Percentiles rank a stretch among this genome's conserved stretches.
phyloP scores from a whole-genome alignment of 2,113 vertebrate species.

The Podarcis muralis region DNA sequence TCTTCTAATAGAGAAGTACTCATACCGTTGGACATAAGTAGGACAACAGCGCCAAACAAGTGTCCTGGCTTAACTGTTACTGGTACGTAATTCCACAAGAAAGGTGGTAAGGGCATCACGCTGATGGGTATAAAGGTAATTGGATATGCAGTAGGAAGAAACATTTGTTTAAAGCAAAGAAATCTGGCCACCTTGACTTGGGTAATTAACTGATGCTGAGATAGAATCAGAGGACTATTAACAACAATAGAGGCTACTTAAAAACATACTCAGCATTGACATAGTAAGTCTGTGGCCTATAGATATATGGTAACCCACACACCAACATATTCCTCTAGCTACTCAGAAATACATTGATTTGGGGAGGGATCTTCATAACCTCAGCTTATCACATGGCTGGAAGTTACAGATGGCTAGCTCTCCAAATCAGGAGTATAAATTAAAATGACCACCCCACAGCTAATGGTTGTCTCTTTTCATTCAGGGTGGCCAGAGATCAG shows the following conservation, averaged over 20 bases:
- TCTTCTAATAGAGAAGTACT: conserved; percentile 48
- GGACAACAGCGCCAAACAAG: conserved; percentile 55
- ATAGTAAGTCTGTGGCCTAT: not conserved
- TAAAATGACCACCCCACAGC: not conserved
- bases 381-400: not conserved
- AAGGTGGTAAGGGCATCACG: conserved; percentile 60
- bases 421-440: not conserved
- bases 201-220: conserved; percentile 78
- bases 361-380: not conserved
- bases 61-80: conserved; percentile 62
- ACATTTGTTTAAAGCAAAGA: conserved; percentile 80
- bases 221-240: not conserved
- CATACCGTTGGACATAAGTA: conserved; percentile 64
- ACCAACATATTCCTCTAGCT: not conserved
- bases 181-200: conserved; percentile 75
- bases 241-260: not conserved
- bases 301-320: not conserved
- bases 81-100: conserved; percentile 61
- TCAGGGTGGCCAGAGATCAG: not conserved
- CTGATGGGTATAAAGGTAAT: conserved; percentile 62
- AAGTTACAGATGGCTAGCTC: not conserved
- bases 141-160: conserved; percentile 65
- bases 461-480: not conserved
- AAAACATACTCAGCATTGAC: not conserved
- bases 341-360: not conserved